Conservation (phyloP, 2,113 vertebrate species). For the Progne subis region DNA sequence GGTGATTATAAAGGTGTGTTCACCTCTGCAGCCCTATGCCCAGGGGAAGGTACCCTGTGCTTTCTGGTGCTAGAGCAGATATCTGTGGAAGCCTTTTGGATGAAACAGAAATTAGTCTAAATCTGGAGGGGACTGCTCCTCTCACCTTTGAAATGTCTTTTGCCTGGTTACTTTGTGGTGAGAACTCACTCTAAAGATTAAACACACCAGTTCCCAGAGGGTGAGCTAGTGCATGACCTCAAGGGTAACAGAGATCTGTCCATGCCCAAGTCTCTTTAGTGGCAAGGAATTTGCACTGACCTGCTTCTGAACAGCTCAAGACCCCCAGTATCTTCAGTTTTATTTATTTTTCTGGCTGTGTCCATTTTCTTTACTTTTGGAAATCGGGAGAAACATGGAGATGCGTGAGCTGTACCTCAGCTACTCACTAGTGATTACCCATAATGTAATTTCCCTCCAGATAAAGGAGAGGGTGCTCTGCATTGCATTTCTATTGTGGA, state of each 20-base stretch:
- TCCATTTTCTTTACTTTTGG: not conserved
- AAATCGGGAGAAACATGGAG: fast-evolving
- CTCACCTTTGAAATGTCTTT: not conserved
- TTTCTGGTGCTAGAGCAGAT: not conserved
- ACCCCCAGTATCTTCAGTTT: not conserved
- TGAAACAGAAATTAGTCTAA: not conserved
- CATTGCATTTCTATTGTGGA: not conserved
- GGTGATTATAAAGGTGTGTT: not conserved
- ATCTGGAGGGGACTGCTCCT: not conserved
- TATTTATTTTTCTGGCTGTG: not conserved
- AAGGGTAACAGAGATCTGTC: not conserved
- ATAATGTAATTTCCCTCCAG: not conserved
- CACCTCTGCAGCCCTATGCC: not conserved
- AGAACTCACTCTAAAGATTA: not conserved
- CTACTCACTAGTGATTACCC: not conserved
- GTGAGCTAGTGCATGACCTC: not conserved
- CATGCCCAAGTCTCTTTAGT: not conserved
- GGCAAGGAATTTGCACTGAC: not conserved
- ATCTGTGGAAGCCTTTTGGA: not conserved
- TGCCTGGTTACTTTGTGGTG: not conserved
- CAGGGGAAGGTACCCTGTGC: not conserved
- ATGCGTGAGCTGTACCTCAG: fast-evolving
- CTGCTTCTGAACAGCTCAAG: not conserved
- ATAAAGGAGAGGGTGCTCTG: not conserved
- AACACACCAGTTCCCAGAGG: not conserved